Conservation (phyloP, 2,113 vertebrate species). For the Sardina pilchardus region DNA sequence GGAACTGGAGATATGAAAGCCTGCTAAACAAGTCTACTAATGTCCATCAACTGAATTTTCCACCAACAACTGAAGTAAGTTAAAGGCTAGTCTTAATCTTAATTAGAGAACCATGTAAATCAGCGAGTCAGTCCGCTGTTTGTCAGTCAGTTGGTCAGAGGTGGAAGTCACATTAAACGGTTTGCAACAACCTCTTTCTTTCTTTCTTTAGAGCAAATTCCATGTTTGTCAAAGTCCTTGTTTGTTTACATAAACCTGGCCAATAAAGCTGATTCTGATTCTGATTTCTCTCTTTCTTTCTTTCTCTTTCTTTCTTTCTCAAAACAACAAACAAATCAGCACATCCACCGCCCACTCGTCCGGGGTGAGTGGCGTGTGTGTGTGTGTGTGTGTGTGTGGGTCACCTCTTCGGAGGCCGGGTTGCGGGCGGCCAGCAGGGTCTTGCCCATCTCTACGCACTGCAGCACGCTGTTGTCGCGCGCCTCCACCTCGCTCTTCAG, state of each 20-base stretch:
- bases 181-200: neutral
- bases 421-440: conserved; percentile 82
- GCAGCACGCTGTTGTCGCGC: conserved; percentile 69
- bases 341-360: neutral
- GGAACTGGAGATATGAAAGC: neutral
- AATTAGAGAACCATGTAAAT: neutral
- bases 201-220: too few species aligned
- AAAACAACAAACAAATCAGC: too few species aligned
- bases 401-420: conserved; percentile 85
- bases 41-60: neutral
- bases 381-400: neutral
- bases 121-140: neutral
- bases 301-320: neutral
- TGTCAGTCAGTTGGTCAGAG: neutral
- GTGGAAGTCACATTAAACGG: neutral
- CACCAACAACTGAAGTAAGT: neutral
- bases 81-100: neutral
- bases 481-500: conserved; percentile 90
- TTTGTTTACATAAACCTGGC: too few species aligned
- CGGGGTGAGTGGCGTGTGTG: too few species aligned
- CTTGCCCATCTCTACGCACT: conserved; percentile 91
- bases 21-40: too few species aligned
- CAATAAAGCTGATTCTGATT: too few species aligned
- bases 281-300: neutral
- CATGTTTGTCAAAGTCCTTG: too few species aligned